Conservation (phyloP, 1,140 invertebrate genomes). For the Ectropis grisescens region DNA sequence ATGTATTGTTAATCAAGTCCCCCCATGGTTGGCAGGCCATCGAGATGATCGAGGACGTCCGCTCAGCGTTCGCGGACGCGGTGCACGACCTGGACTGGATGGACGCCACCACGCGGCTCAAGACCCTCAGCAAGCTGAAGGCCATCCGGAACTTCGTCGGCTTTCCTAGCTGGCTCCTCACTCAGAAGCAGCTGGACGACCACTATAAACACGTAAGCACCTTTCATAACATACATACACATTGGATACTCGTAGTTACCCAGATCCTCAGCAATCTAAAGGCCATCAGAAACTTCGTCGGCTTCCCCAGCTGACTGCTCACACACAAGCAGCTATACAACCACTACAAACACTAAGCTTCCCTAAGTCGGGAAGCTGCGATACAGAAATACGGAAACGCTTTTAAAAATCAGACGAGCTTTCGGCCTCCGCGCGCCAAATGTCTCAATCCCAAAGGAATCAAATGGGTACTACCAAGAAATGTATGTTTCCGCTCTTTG, state of each 20-base stretch:
- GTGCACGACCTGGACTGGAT: conserved; percentile 83
- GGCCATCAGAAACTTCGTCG: conserved; percentile 79
- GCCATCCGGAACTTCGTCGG: conserved; percentile 80
- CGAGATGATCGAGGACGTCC: conserved; percentile 83
- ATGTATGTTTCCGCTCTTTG: no score
- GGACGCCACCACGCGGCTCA: conserved; percentile 77
- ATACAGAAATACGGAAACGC: no score
- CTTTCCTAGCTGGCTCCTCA: conserved; percentile 80
- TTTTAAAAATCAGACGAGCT: no score
- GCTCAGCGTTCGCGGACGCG: conserved; percentile 78
- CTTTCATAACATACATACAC: neutral
- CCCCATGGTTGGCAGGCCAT: conserved; percentile 67
- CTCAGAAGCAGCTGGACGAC: conserved; percentile 65
- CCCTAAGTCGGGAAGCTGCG: no score
- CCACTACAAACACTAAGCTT: conserved; percentile 71
- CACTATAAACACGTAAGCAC: conserved; percentile 72
- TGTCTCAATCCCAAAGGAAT: no score
- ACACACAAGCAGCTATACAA: conserved; percentile 67
- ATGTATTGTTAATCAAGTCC: no score
- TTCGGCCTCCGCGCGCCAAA: no score
- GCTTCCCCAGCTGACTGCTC: conserved; percentile 82
- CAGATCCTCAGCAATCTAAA: conserved; percentile 75
- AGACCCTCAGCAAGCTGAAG: conserved; percentile 74
- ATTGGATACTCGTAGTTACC: conserved; percentile 71
- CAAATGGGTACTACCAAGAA: no score